Percentiles rank a stretch among this genome's conserved stretches.
Evolutionary conservation across 2,113 vertebrate genomes (phyloP).

Genomic region (human (Homo sapiens)): DNA sequence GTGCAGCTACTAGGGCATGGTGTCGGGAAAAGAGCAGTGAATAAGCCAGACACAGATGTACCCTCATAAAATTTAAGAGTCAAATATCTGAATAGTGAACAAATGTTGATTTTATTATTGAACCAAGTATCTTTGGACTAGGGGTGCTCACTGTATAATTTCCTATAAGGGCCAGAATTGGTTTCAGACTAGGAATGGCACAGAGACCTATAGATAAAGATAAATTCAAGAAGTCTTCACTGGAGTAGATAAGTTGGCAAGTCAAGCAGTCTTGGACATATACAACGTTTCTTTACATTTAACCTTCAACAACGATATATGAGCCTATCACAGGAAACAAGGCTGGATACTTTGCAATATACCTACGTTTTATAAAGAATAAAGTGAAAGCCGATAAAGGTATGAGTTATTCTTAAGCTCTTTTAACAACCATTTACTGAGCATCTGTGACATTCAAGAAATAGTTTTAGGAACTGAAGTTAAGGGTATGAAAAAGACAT

Average conservation of each 20-base stretch:
- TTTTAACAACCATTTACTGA: constrained; percentile 9
- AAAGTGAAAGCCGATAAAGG: neutral
- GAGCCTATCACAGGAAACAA: neutral
- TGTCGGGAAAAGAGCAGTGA: neutral
- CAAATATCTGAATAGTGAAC: constrained; percentile 40
- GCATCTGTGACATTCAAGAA: neutral
- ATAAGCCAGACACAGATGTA: neutral
- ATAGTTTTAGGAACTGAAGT: neutral
- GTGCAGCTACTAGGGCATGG: neutral
- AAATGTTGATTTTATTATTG: neutral
- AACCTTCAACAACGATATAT: neutral
- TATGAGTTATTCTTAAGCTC: neutral
- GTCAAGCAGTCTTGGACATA: neutral
- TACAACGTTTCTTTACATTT: neutral
- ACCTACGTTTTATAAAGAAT: neutral
- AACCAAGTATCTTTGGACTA: neutral
- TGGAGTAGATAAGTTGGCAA: neutral
- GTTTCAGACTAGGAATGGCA: neutral
- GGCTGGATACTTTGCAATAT: neutral
- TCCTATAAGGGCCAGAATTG: neutral
- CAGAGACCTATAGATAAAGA: neutral
- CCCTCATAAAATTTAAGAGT: constrained; percentile 27
- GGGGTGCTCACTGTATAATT: neutral
- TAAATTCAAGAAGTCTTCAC: neutral
- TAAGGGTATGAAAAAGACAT: neutral